These are phyloP conservation scores for Lasiurus cinereus DNA, from an alignment of 2,113 vertebrate species.

Conservation along the genomic window DNA sequence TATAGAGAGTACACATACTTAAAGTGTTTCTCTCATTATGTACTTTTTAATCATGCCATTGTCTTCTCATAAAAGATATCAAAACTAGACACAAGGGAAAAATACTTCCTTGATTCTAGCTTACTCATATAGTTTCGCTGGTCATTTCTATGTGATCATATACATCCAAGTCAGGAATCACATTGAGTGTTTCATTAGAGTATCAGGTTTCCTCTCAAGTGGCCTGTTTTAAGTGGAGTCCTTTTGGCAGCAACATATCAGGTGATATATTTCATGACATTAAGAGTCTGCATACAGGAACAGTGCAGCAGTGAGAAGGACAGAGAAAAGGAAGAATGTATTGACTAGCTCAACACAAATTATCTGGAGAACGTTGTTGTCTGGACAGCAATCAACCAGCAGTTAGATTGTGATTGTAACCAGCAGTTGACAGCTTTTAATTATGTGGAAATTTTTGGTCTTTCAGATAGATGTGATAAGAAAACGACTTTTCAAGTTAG, in stretches of 20 bases:
- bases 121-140: background rate
- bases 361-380: slow-evolving; percentile 22
- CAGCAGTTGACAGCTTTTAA: background rate
- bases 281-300: background rate
- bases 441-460: background rate
- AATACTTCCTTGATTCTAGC: background rate
- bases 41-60: background rate
- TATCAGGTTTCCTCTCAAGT: background rate
- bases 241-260: background rate
- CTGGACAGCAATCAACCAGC: background rate
- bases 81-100: slow-evolving; percentile 9
- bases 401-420: background rate
- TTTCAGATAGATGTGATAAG: slow-evolving; percentile 1
- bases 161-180: background rate
- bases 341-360: background rate
- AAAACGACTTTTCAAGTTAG: slow-evolving; percentile 1
- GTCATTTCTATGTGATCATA: background rate
- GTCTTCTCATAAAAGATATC: background rate
- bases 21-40: background rate
- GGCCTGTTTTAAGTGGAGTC: background rate
- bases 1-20: background rate
- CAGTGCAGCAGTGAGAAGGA: background rate
- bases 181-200: background rate
- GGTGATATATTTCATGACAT: background rate
- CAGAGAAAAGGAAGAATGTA: background rate